phyloP scores from a whole-genome alignment of 2,797 vertebrate genomes.

The Gastrophryne carolinensis region DNA sequence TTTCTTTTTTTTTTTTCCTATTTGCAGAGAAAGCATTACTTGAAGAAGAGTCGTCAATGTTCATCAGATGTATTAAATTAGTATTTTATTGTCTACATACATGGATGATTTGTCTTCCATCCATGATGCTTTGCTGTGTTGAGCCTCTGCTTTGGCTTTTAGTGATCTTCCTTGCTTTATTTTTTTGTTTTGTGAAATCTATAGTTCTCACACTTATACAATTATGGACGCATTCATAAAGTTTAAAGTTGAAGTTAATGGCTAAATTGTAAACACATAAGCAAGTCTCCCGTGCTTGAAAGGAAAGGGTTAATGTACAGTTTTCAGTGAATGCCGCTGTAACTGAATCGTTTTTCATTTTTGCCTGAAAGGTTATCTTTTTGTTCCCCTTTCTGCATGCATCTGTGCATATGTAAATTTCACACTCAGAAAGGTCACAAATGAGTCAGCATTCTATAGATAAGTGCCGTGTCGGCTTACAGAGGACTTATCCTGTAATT shows the following conservation, averaged over 20 bases:
- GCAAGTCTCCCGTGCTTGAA: too few species aligned
- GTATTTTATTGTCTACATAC: neutral
- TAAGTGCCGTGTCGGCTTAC: slow-evolving; percentile 36
- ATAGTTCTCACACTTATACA: too few species aligned
- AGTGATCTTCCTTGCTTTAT: neutral
- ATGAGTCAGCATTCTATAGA: slow-evolving; percentile 47
- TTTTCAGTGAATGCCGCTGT: neutral
- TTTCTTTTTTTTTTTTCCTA: neutral
- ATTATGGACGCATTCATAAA: too few species aligned
- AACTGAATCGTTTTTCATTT: neutral
- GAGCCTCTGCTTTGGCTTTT: neutral
- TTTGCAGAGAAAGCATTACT: neutral
- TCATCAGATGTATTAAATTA: neutral
- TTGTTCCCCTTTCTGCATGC: slow-evolving; percentile 8
- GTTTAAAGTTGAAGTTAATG: too few species aligned
- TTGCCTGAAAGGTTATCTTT: slow-evolving; percentile 22
- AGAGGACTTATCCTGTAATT: slow-evolving; percentile 36
- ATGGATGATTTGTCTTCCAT: neutral
- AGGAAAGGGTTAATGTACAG: neutral
- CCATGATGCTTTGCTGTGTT: neutral
- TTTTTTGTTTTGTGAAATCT: neutral
- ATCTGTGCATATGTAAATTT: slow-evolving; percentile 41
- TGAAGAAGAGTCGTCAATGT: neutral
- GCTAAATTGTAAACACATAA: too few species aligned
- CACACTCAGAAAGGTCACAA: slow-evolving; percentile 46